Conservation (phyloP, 2,113 vertebrate species). For the Chlorodrepanis virens region DNA sequence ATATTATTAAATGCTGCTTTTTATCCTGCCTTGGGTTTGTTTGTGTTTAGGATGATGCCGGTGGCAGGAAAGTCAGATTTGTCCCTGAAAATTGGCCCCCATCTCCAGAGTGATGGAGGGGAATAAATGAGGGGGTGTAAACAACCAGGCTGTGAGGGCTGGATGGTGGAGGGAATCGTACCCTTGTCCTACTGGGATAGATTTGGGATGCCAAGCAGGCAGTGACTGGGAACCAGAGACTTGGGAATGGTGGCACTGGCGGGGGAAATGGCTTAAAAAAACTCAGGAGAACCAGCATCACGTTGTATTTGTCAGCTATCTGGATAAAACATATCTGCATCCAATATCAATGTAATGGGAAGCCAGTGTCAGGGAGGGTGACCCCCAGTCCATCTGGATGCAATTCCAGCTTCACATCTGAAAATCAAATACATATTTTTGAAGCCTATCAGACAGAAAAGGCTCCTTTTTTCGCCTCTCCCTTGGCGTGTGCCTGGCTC, state of each 20-base stretch:
- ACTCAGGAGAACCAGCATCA: not conserved
- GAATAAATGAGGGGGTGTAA: not conserved
- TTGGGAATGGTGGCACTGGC: not conserved
- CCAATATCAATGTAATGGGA: conserved; percentile 53
- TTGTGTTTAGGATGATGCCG: not conserved
- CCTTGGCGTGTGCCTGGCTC: not conserved
- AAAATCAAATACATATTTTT: conserved; percentile 66
- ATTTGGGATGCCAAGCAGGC: rapidly evolving
- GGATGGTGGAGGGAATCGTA: not conserved
- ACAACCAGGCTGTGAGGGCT: not conserved
- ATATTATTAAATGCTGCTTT: not conserved
- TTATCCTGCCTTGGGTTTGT: not conserved
- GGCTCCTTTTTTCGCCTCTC: not conserved
- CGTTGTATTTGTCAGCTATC: conserved; percentile 5
- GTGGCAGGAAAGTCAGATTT: not conserved
- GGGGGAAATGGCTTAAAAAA: not conserved
- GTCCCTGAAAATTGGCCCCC: rapidly evolving
- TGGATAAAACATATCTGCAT: conserved; percentile 34
- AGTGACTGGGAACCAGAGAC: rapidly evolving
- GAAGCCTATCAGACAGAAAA: conserved; percentile 51
- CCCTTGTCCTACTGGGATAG: not conserved
- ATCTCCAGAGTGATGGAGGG: rapidly evolving
- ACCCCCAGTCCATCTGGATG: conserved; percentile 56
- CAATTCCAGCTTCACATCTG: conserved; percentile 58
- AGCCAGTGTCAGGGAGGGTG: conserved; percentile 51